Evolutionary conservation across 2,888 invertebrate genomes (phyloP).

Genomic region (Nysson spinosus): DNA sequence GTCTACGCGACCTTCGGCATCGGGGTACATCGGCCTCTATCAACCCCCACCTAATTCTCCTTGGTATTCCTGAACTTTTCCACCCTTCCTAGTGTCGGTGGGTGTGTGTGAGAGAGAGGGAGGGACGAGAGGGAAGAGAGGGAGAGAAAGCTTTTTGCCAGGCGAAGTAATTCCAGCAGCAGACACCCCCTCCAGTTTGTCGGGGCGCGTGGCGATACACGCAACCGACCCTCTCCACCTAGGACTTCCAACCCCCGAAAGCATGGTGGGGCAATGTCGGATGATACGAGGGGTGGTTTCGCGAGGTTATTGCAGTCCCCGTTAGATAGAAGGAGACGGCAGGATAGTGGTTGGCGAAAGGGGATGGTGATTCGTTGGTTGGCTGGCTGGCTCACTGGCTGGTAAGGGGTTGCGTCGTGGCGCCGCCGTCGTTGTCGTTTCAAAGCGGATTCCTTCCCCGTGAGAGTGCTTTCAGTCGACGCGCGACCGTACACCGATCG

Average conservation of each 20-base stretch:
- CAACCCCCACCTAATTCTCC: slow-evolving; percentile 4
- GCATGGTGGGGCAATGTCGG: slow-evolving; percentile 36
- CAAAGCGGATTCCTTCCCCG: slow-evolving; percentile 59
- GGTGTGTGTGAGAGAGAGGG: not conserved
- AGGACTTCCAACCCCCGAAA: slow-evolving; percentile 20
- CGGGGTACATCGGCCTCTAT: slow-evolving; percentile 21
- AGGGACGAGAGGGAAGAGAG: not conserved
- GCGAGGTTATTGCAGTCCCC: slow-evolving; percentile 45
- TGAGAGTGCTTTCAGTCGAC: slow-evolving; percentile 68
- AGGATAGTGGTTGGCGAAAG: slow-evolving; percentile 25
- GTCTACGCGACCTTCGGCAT: slow-evolving; percentile 12
- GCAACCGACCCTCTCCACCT: slow-evolving; percentile 50
- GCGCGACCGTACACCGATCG: slow-evolving; percentile 58
- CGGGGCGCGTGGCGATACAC: slow-evolving; percentile 62
- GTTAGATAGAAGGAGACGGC: slow-evolving; percentile 31
- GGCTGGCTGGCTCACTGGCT: slow-evolving; percentile 46
- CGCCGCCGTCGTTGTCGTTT: slow-evolving; percentile 60
- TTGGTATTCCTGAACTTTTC: slow-evolving; percentile 40
- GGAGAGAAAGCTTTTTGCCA: slow-evolving; percentile 48
- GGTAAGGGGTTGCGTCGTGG: slow-evolving; percentile 61
- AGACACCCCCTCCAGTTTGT: slow-evolving; percentile 66
- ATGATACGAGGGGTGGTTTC: slow-evolving; percentile 33
- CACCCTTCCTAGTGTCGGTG: slow-evolving; percentile 14
- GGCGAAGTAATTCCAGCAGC: slow-evolving; percentile 67
- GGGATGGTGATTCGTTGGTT: slow-evolving; percentile 41